A percentile compares a stretch with the other conserved stretches of the same genome.
These are phyloP conservation scores for Tenebrosternarchus preto DNA, from an alignment of 2,113 vertebrate species.

Conservation along the genomic window DNA sequence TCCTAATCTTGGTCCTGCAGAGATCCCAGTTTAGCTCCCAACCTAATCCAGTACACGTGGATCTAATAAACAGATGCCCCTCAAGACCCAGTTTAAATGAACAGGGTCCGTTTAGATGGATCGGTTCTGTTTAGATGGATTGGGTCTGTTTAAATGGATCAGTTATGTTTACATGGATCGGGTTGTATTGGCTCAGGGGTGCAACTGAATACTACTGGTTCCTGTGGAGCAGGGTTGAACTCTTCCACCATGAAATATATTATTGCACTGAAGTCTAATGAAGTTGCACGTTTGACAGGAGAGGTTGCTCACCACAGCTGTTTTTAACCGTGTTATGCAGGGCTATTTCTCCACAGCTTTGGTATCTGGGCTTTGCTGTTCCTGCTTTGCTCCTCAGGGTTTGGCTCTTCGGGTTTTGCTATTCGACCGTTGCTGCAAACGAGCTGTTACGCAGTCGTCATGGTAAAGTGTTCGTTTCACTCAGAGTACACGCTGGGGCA, in stretches of 20 bases:
- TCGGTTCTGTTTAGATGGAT: not conserved
- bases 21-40: not conserved
- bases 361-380: not conserved
- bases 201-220: not conserved
- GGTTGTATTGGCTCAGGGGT: not conserved
- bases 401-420: too few relatives aligned
- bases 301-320: not conserved
- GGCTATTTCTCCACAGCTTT: not conserved
- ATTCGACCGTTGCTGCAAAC: too few relatives aligned
- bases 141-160: not conserved
- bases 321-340: not conserved
- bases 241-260: not conserved
- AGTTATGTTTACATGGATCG: not conserved
- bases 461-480: not conserved
- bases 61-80: not conserved
- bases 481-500: conserved; percentile 37
- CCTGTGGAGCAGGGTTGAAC: not conserved
- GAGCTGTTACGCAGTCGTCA: not conserved
- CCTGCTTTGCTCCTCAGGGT: too few relatives aligned
- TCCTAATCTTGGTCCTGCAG: not conserved
- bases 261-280: not conserved
- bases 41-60: not conserved
- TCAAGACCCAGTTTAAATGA: not conserved
- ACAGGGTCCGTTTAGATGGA: too few relatives aligned
- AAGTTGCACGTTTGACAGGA: not conserved